These are phyloP conservation scores for Electrona antarctica DNA, from an alignment of 2,113 vertebrate genomes.

Conservation along the genomic window DNA sequence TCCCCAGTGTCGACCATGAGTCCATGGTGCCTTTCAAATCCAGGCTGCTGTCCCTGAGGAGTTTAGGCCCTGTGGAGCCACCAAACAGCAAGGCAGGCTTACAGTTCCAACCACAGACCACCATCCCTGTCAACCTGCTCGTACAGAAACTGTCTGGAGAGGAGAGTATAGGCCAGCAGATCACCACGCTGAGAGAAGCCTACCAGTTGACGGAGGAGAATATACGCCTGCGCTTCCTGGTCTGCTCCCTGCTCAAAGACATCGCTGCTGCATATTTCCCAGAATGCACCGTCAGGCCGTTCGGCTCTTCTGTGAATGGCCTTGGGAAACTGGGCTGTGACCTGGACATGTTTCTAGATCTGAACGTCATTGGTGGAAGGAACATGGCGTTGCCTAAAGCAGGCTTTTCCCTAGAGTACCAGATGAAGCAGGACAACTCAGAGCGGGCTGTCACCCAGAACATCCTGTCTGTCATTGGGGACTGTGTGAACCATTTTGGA, in stretches of 20 bases:
- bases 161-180: conserved; percentile 86
- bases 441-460: conserved; percentile 89
- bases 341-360: conserved; percentile 94
- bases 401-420: conserved; percentile 85
- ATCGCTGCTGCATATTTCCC: conserved; percentile 88
- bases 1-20: conserved; percentile 76
- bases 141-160: conserved; percentile 79
- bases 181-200: conserved; percentile 77
- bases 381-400: conserved; percentile 70
- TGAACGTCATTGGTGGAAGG: conserved; percentile 68
- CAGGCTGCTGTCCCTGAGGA: conserved; percentile 83
- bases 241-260: conserved; percentile 91
- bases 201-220: conserved; percentile 93
- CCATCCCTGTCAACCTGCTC: conserved; percentile 80
- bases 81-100: conserved; percentile 17
- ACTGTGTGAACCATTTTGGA: conserved; percentile 90
- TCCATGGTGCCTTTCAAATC: conserved; percentile 89
- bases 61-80: conserved; percentile 56
- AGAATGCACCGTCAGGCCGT: conserved; percentile 84
- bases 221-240: conserved; percentile 87
- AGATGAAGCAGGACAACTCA: conserved; percentile 85
- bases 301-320: conserved; percentile 93
- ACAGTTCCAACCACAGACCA: conserved; percentile 71
- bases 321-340: conserved; percentile 96
- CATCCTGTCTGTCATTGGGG: conserved; percentile 90